Conservation (phyloP, 2,113 vertebrate genomes). For the Thryonomys swinderianus region DNA sequence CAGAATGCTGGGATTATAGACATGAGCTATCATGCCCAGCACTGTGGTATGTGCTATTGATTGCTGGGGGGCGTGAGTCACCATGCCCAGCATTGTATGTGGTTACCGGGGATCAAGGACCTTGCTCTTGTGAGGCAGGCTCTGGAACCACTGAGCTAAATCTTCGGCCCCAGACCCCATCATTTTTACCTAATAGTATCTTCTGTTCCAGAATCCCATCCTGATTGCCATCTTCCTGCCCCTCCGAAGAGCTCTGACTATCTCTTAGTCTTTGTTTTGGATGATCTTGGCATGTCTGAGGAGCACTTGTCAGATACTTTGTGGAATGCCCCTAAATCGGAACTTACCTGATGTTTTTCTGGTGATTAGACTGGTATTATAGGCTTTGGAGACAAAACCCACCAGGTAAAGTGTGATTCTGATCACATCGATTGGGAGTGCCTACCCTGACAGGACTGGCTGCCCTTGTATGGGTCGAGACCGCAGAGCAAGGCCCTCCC, state of each 20-base stretch:
- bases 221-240: background rate
- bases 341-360: background rate
- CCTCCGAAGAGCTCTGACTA: background rate
- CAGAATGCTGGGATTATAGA: too few relatives aligned
- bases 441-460: fast-evolving
- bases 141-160: too few relatives aligned
- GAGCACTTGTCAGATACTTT: background rate
- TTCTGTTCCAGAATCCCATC: background rate
- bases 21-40: too few relatives aligned
- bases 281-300: background rate
- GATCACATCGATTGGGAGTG: fast-evolving
- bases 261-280: background rate
- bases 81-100: too few relatives aligned
- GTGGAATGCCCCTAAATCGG: background rate
- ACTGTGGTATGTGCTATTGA: too few relatives aligned
- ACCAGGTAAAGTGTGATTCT: background rate
- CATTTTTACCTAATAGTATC: fast-evolving
- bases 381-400: background rate
- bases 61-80: too few relatives aligned
- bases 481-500: fast-evolving
- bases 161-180: background rate
- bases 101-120: too few relatives aligned
- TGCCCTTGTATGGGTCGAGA: background rate
- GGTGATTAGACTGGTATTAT: background rate
- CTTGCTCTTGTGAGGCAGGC: too few relatives aligned